Conservation (phyloP, 2,888 invertebrate genomes). For the Panopea generosa region DNA sequence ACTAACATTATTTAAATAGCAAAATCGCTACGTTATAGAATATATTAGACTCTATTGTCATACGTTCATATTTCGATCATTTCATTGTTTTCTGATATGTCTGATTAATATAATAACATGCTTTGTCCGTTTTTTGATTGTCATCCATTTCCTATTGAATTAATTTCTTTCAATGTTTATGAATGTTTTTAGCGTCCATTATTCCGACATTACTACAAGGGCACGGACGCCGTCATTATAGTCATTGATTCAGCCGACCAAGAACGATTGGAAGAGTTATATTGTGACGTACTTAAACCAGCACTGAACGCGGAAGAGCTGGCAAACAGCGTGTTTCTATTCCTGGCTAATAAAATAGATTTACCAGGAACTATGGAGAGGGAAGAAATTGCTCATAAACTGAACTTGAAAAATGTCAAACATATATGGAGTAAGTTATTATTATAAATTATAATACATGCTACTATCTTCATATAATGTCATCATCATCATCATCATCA, state of each 20-base stretch:
- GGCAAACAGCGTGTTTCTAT: constrained; percentile 73
- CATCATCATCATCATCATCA: no score
- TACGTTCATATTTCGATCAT: no score
- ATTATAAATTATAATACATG: background rate
- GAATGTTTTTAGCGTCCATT: constrained; percentile 75
- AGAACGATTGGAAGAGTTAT: constrained; percentile 77
- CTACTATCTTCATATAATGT: no score
- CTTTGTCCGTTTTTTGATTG: no score
- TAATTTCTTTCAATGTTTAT: no score
- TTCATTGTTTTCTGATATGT: no score
- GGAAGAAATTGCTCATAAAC: constrained; percentile 72
- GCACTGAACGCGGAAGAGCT: constrained; percentile 77
- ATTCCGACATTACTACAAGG: constrained; percentile 81
- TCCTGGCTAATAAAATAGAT: constrained; percentile 79
- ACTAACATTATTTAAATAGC: no score
- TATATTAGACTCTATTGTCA: no score
- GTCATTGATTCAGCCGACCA: constrained; percentile 78
- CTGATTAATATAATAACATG: no score
- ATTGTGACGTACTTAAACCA: constrained; percentile 80
- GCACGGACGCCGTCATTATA: constrained; percentile 80
- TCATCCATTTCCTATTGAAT: no score
- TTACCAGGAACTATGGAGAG: constrained; percentile 69
- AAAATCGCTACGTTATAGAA: no score
- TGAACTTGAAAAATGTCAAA: constrained; percentile 72
- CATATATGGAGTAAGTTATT: constrained; percentile 75